These are phyloP conservation scores for Chrysolina oricalcia DNA, from an alignment of 2,888 invertebrate genomes.

Conservation along the genomic window DNA sequence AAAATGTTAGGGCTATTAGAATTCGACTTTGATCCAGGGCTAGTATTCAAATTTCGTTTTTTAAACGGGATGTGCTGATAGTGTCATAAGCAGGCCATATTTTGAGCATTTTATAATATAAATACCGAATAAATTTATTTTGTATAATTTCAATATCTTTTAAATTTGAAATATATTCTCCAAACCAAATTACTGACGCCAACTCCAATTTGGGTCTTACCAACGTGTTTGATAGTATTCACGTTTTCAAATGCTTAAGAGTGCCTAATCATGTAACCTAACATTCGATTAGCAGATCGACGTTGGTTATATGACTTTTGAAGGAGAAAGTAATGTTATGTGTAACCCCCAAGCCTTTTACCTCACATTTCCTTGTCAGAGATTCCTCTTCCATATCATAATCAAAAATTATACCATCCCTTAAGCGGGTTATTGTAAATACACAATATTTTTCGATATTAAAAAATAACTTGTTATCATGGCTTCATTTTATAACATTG, in stretches of 20 bases:
- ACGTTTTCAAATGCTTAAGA: neutral
- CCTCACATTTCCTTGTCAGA: neutral
- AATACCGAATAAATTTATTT: conserved; percentile 15
- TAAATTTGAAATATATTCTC: too few species aligned
- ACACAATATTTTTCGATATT: too few species aligned
- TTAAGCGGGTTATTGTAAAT: too few species aligned
- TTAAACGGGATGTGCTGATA: conserved; percentile 5
- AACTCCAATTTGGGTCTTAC: conserved; percentile 3
- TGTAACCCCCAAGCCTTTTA: neutral
- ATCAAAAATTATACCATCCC: too few species aligned
- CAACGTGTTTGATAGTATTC: neutral
- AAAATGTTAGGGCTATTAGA: neutral
- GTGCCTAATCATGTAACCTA: conserved; percentile 19
- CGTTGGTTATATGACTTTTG: neutral
- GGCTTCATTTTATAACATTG: too few species aligned
- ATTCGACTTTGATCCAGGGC: neutral
- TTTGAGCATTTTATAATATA: conserved; percentile 15
- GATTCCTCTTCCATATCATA: neutral
- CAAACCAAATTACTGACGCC: conserved; percentile 10
- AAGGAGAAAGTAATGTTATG: too few species aligned
- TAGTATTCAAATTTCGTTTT: neutral
- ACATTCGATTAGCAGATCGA: conserved; percentile 1
- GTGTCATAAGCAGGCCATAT: too few species aligned
- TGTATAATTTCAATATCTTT: too few species aligned
- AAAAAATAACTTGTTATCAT: too few species aligned